Conservation (phyloP, 2,888 invertebrate genomes). For the Agriopis marginaria region DNA sequence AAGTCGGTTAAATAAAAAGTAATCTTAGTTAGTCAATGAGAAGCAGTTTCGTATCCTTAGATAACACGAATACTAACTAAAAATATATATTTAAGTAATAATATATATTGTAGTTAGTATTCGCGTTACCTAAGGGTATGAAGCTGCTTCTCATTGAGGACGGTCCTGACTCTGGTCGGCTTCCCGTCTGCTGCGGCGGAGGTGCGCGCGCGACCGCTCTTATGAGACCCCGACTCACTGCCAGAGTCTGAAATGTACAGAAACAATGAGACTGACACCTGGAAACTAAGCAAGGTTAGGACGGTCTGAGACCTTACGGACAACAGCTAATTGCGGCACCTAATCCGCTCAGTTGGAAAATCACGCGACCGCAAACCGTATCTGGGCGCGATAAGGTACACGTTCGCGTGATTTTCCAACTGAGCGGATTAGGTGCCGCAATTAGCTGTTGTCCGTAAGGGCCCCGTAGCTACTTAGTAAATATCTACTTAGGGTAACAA, state of each 20-base stretch:
- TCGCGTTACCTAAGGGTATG: slow-evolving; percentile 93
- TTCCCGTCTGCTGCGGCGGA: slow-evolving; percentile 93
- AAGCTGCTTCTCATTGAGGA: slow-evolving; percentile 99
- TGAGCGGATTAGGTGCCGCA: too few relatives aligned
- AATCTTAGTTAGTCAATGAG: not conserved
- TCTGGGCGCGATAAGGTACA: too few relatives aligned
- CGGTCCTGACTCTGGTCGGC: slow-evolving; percentile 99
- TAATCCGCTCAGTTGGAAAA: too few relatives aligned
- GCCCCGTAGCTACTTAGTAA: too few relatives aligned
- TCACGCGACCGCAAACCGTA: too few relatives aligned
- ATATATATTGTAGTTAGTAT: not conserved
- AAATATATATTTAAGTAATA: not conserved
- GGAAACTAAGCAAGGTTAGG: not conserved
- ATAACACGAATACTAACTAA: slow-evolving; percentile 1
- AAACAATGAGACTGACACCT: not conserved
- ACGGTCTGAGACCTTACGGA: too few relatives aligned
- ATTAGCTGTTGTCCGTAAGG: too few relatives aligned
- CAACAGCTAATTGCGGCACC: too few relatives aligned
- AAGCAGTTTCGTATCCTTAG: not conserved
- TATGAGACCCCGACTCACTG: slow-evolving; percentile 96
- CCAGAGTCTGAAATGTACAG: slow-evolving; percentile 90
- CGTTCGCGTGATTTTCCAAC: too few relatives aligned
- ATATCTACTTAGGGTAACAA: too few relatives aligned
- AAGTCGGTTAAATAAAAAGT: too few relatives aligned
- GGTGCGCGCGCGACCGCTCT: slow-evolving; percentile 89